These are phyloP conservation scores for Sebastiscus tertius DNA, from an alignment of 2,797 vertebrate species.

Conservation along the genomic window DNA sequence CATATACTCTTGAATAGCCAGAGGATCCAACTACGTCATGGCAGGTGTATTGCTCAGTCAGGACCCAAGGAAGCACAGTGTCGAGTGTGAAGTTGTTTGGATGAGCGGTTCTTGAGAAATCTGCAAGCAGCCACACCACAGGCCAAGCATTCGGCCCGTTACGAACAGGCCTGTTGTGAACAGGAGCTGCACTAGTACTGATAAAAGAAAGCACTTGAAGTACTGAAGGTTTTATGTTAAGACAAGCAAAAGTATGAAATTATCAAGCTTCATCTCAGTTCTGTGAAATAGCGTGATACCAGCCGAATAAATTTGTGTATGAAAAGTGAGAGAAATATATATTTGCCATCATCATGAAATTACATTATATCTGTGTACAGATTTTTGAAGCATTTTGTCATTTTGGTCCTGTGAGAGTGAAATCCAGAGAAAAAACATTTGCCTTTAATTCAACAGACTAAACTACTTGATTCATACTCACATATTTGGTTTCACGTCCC, in stretches of 20 bases:
- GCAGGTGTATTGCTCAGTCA: no score
- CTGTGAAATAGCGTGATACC: not conserved
- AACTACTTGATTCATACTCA: constrained; percentile 77
- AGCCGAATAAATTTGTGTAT: not conserved
- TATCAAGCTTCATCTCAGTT: not conserved
- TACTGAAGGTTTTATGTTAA: not conserved
- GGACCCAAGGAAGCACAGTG: not conserved
- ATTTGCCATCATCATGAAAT: not conserved
- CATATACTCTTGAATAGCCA: not conserved
- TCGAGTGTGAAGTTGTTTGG: no score
- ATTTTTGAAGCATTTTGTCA: not conserved
- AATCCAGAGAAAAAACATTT: not conserved
- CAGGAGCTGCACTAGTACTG: not conserved
- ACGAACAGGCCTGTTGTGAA: no score
- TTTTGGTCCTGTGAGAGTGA: not conserved
- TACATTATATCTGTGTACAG: not conserved
- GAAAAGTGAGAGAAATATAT: not conserved
- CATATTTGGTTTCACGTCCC: constrained; percentile 97
- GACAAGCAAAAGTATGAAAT: not conserved
- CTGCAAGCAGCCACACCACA: no score
- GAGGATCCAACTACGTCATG: not conserved
- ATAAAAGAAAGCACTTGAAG: not conserved
- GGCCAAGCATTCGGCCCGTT: not conserved
- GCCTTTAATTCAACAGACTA: not conserved
- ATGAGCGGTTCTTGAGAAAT: no score